Conservation (phyloP, 2,113 vertebrate genomes). For the Rhizomys pruinosus region DNA sequence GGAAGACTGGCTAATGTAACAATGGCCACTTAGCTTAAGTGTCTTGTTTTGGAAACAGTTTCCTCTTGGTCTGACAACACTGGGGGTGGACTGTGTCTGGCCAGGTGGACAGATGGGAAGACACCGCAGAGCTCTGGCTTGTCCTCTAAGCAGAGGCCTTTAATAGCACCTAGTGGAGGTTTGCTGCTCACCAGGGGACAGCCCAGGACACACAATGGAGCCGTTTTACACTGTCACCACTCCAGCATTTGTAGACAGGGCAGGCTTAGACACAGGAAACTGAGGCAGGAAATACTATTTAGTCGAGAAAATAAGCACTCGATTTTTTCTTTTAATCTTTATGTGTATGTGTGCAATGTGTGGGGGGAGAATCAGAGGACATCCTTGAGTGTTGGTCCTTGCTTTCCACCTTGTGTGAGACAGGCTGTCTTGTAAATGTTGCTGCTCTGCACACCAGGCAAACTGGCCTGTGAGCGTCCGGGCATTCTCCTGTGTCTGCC, state of each 20-base stretch:
- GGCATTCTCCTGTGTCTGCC: neutral
- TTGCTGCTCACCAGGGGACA: neutral
- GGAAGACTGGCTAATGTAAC: slow-evolving; percentile 47
- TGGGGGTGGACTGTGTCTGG: neutral
- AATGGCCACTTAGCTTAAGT: slow-evolving; percentile 68
- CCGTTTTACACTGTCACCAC: neutral
- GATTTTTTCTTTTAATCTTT: neutral
- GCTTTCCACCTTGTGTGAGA: neutral
- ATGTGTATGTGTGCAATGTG: neutral
- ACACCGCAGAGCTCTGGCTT: neutral
- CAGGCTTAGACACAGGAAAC: neutral
- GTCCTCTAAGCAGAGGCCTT: neutral
- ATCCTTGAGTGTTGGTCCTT: neutral
- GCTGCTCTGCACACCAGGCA: neutral
- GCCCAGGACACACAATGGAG: no score
- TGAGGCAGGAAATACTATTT: neutral
- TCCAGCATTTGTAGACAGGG: neutral
- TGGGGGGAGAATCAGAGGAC: neutral
- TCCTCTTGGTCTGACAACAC: slow-evolving; percentile 49
- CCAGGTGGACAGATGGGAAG: neutral
- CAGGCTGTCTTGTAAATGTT: neutral
- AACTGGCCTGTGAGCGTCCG: neutral
- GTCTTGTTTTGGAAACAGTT: slow-evolving; percentile 65
- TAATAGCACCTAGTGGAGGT: neutral
- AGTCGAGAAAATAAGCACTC: neutral